Evolutionary conservation across 2,113 vertebrate genomes (phyloP).

Genomic region (Noctilio leporinus): DNA sequence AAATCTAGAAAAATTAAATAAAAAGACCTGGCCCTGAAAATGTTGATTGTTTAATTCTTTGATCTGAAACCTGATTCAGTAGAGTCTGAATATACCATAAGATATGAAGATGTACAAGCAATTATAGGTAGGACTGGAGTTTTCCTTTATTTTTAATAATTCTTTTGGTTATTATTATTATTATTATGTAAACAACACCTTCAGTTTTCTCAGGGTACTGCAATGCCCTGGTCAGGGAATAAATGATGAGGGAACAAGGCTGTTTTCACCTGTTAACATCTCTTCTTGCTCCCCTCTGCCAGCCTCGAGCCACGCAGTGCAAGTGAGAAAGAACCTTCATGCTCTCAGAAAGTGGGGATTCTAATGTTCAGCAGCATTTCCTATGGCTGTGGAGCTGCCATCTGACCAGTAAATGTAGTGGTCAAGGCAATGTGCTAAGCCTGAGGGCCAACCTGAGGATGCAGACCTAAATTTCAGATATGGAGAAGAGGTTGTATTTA

Average conservation of each 20-base stretch:
- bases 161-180: neutral
- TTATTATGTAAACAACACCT: neutral
- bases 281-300: neutral
- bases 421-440: neutral
- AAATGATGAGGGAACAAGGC: neutral
- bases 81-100: neutral
- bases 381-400: neutral
- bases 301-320: neutral
- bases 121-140: neutral
- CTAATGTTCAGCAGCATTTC: neutral
- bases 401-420: neutral
- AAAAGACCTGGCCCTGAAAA: neutral
- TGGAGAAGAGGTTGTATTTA: neutral
- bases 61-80: neutral
- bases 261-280: neutral
- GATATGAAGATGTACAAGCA: neutral
- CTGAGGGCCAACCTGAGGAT: neutral
- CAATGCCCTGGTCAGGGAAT: neutral
- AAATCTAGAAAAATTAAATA: neutral
- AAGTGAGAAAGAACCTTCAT: neutral
- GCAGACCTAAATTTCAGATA: neutral
- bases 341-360: neutral
- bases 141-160: neutral
- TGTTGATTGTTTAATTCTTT: neutral
- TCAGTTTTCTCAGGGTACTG: neutral